Evolutionary conservation across 2,797 vertebrate genomes (phyloP).

Genomic region (Xenopus petersii): DNA sequence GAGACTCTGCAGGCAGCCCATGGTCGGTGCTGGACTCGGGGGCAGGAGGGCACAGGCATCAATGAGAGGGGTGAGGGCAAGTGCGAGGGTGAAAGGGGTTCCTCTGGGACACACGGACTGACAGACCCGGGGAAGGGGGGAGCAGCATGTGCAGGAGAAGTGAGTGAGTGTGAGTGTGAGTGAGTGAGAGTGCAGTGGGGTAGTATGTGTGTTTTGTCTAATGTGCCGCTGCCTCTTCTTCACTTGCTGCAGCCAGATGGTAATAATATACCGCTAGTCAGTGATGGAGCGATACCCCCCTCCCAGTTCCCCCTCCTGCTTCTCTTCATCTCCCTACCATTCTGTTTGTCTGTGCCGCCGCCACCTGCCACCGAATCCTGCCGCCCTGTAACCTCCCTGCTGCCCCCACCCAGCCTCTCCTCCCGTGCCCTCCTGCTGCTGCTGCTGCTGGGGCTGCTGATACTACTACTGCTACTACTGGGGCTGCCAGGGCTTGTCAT

Average conservation of each 20-base stretch:
- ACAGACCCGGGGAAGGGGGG: no score
- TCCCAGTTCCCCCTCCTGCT: conserved; percentile 36
- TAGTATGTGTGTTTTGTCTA: not conserved
- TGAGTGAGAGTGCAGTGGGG: not conserved
- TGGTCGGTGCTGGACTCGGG: conserved; percentile 52
- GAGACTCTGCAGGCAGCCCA: conserved; percentile 96
- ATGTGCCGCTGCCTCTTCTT: conserved; percentile 4
- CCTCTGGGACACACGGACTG: not conserved
- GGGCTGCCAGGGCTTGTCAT: conserved; percentile 25
- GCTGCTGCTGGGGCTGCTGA: no score
- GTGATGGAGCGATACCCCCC: conserved; percentile 41
- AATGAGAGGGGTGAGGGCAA: conserved; percentile 38
- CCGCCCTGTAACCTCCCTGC: not conserved
- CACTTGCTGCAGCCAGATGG: conserved; percentile 21
- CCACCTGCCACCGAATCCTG: conserved; percentile 16
- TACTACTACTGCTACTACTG: not conserved
- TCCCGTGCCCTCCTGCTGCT: not conserved
- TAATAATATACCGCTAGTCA: conserved; percentile 36
- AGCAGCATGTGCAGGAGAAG: no score
- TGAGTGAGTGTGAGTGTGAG: not conserved
- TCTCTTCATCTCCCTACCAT: conserved; percentile 42
- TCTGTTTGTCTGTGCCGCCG: conserved; percentile 22
- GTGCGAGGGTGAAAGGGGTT: not conserved
- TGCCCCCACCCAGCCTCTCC: conserved; percentile 8
- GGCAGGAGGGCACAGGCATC: conserved; percentile 45